Percentiles rank a stretch among this genome's conserved stretches.
Evolutionary conservation across 2,888 invertebrate genomes (phyloP).

Genomic region (Vesta saturnalis): DNA sequence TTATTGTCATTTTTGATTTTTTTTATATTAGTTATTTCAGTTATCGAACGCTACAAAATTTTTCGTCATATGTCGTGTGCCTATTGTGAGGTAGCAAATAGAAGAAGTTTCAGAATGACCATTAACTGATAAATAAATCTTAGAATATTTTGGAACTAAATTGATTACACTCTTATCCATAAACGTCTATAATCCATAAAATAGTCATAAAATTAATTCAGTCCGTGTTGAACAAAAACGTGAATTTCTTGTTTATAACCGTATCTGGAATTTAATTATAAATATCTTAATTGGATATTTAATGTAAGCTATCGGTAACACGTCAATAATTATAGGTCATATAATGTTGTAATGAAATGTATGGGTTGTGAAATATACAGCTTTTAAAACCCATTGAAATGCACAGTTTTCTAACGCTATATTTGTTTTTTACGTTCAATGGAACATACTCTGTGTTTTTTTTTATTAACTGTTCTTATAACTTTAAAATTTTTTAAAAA

Average conservation of each 20-base stretch:
- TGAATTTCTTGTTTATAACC: constrained; percentile 28
- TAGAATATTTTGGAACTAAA: constrained; percentile 18
- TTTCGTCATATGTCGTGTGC: too few relatives aligned
- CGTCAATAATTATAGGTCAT: constrained; percentile 19
- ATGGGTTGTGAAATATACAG: not conserved
- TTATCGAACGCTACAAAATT: too few relatives aligned
- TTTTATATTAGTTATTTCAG: too few relatives aligned
- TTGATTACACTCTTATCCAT: constrained; percentile 22
- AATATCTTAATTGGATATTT: constrained; percentile 32
- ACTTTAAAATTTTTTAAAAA: not conserved
- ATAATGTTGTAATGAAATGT: constrained; percentile 20
- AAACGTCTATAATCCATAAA: constrained; percentile 32
- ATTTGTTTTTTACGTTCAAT: not conserved
- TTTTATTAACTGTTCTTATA: constrained; percentile 1
- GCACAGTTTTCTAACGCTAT: constrained; percentile 1
- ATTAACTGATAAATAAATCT: not conserved
- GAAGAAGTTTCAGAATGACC: too few relatives aligned
- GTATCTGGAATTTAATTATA: constrained; percentile 33
- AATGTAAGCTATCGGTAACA: constrained; percentile 27
- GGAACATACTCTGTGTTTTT: not conserved
- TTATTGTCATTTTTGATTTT: too few relatives aligned
- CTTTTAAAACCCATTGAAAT: not conserved
- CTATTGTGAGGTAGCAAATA: too few relatives aligned
- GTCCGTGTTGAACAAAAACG: constrained; percentile 30
- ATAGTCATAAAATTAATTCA: constrained; percentile 36